phyloP scores from a whole-genome alignment of 1,140 invertebrate species.

The Orius insidiosus region DNA sequence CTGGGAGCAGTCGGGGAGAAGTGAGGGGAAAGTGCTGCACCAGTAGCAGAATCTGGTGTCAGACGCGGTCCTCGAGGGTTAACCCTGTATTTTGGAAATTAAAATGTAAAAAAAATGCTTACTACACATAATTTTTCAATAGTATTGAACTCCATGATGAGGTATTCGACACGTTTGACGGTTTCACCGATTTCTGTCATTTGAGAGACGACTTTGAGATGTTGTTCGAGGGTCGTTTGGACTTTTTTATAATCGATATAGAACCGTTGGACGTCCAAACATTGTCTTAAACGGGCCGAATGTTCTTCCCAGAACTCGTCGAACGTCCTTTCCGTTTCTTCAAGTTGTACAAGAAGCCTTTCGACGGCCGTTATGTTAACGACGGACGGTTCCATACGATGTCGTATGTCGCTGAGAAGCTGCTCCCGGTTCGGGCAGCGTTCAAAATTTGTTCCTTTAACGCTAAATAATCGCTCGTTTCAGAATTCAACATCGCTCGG shows the following conservation, averaged over 20 bases:
- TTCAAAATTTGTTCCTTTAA: conserved; percentile 63
- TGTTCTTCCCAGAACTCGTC: conserved; percentile 87
- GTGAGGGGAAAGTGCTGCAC: no score
- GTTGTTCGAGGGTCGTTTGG: conserved; percentile 44
- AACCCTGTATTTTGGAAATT: no score
- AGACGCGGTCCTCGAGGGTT: no score
- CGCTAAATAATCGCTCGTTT: conserved; percentile 49
- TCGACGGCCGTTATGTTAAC: conserved; percentile 86
- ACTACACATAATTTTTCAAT: conserved; percentile 62
- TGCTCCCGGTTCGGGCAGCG: conserved; percentile 71
- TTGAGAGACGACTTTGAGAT: conserved; percentile 53
- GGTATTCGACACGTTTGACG: conserved; percentile 50
- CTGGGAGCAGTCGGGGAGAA: no score
- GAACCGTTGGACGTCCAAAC: conserved; percentile 73
- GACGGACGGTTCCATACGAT: conserved; percentile 36
- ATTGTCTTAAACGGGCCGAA: conserved; percentile 70
- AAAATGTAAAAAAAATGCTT: conserved; percentile 21
- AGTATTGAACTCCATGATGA: conserved; percentile 55
- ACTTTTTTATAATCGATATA: conserved; percentile 74
- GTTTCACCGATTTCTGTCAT: conserved; percentile 80
- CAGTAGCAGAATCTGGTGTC: no score
- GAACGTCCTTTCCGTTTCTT: conserved; percentile 86
- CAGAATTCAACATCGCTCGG: conserved; percentile 9
- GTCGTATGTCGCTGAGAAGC: conserved; percentile 49
- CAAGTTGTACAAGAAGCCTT: conserved; percentile 79